Evolutionary conservation across 2,797 vertebrate species (phyloP).

Genomic region (Gephyroberyx darwinii): DNA sequence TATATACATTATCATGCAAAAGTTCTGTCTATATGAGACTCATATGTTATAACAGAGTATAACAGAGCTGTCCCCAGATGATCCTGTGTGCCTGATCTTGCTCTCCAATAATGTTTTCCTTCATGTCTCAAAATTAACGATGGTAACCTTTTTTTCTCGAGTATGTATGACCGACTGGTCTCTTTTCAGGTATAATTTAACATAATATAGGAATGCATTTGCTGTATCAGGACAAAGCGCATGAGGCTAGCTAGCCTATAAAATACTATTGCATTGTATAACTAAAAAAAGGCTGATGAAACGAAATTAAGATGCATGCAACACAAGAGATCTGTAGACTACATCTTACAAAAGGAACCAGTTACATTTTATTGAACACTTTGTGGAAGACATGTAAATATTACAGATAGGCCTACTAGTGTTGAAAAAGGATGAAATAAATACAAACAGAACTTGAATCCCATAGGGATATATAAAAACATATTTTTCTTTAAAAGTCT

Average conservation of each 20-base stretch:
- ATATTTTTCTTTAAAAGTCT: constrained; percentile 92
- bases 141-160: too few species aligned
- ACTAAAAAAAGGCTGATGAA: not conserved
- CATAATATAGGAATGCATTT: not conserved
- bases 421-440: constrained; percentile 87
- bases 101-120: too few species aligned
- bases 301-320: not conserved
- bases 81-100: too few species aligned
- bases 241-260: not conserved
- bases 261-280: not conserved
- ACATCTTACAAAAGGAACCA: constrained; percentile 79
- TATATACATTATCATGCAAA: too few species aligned
- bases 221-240: not conserved
- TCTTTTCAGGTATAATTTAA: constrained; percentile 5
- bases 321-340: constrained; percentile 18
- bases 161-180: too few species aligned
- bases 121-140: too few species aligned
- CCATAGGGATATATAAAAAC: constrained; percentile 99
- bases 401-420: constrained; percentile 87
- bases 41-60: too few species aligned
- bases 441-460: constrained; percentile 89
- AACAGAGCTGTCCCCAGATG: too few species aligned
- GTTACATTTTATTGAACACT: constrained; percentile 88
- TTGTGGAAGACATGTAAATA: constrained; percentile 89
- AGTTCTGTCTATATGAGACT: too few species aligned